Conservation (phyloP, 2,797 vertebrate species). For the Micrastur ruficollis region DNA sequence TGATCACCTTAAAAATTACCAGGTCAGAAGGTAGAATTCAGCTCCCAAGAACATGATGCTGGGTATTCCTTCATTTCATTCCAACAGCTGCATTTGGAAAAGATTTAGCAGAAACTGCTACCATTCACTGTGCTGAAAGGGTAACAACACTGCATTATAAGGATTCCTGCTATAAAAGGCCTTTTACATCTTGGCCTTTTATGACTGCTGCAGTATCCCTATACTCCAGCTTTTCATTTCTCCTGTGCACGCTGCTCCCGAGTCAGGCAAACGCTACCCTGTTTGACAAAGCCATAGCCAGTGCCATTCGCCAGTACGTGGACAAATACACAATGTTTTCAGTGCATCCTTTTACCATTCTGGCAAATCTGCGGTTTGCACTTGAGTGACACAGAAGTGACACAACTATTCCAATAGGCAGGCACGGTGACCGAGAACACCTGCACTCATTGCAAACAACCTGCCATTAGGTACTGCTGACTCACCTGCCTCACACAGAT, state of each 20-base stretch:
- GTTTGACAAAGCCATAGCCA: background rate
- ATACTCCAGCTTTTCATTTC: background rate
- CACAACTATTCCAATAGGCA: background rate
- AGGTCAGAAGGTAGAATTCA: background rate
- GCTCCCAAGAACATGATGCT: background rate
- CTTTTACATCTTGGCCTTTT: background rate
- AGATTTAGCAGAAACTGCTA: background rate
- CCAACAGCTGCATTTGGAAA: background rate
- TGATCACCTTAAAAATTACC: background rate
- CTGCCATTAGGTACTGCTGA: background rate
- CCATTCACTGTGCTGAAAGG: background rate
- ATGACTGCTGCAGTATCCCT: background rate
- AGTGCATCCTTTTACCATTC: background rate
- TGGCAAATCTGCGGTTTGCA: background rate
- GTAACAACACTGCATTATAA: background rate
- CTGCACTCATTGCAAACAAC: background rate
- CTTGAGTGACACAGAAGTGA: background rate
- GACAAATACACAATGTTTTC: background rate
- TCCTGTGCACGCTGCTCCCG: background rate
- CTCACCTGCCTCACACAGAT: background rate
- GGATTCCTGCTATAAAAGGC: background rate
- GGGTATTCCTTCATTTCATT: background rate
- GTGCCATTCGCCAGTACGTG: background rate
- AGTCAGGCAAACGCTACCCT: fast-evolving
- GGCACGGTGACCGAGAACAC: background rate